These are phyloP conservation scores for Tachysurus vachellii DNA, from an alignment of 2,113 vertebrate genomes.

Conservation along the genomic window DNA sequence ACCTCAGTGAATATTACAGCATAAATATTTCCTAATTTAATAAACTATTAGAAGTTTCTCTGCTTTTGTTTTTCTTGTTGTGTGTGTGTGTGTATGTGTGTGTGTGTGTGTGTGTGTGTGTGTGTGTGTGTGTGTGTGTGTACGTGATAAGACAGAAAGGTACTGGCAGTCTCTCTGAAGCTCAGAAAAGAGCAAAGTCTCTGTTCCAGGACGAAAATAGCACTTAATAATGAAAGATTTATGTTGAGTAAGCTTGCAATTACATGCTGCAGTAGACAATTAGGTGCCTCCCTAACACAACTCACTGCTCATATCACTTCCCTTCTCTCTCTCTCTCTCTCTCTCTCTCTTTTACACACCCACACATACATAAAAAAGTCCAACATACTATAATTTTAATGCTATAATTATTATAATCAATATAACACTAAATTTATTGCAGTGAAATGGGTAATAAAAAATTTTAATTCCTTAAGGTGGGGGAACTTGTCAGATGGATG, in stretches of 20 bases:
- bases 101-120: conserved; percentile 22
- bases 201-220: conserved; percentile 70
- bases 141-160: conserved; percentile 11
- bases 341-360: conserved; percentile 19
- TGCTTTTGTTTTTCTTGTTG: not conserved
- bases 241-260: conserved; percentile 76
- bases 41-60: not conserved
- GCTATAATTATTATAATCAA: conserved; percentile 3
- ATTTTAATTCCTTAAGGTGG: not conserved
- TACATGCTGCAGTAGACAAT: conserved; percentile 78
- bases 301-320: conserved; percentile 22
- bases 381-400: not conserved
- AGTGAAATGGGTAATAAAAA: not conserved
- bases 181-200: conserved; percentile 28
- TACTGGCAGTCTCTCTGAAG: conserved; percentile 23
- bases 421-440: not conserved
- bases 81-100: no score
- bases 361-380: not conserved
- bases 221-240: conserved; percentile 79
- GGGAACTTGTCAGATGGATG: not conserved
- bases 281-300: conserved; percentile 69
- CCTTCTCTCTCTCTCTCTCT: conserved; percentile 34
- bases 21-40: not conserved
- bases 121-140: conserved; percentile 20
- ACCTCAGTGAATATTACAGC: not conserved